Evolutionary conservation across 2,888 invertebrate species (phyloP).

Genomic region (Lumbricus terrestris): DNA sequence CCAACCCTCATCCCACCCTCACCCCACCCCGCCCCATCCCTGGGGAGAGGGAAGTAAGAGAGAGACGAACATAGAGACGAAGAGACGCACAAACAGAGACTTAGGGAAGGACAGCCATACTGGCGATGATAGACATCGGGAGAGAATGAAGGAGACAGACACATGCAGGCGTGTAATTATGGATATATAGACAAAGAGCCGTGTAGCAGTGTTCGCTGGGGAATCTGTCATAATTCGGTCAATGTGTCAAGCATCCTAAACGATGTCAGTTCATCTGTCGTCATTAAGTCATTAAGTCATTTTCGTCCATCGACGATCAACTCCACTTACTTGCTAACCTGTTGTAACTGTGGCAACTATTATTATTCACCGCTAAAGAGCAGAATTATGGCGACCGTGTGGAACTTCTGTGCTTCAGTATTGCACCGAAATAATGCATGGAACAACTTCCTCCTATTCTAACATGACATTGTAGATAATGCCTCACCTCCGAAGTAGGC

Average conservation of each 20-base stretch:
- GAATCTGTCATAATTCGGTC: too few species aligned
- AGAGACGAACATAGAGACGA: background rate
- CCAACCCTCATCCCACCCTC: too few species aligned
- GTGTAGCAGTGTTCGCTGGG: too few species aligned
- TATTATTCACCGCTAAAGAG: background rate
- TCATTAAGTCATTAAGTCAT: background rate
- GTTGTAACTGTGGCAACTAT: background rate
- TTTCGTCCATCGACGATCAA: background rate
- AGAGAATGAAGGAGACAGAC: background rate
- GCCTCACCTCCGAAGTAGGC: background rate
- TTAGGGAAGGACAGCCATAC: background rate
- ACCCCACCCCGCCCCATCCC: too few species aligned
- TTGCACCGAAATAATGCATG: background rate
- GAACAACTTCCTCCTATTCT: background rate
- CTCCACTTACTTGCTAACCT: background rate
- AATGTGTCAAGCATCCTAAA: background rate
- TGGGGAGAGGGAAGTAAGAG: background rate
- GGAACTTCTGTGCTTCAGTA: background rate
- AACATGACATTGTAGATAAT: too few species aligned
- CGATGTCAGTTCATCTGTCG: background rate
- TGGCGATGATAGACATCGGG: background rate
- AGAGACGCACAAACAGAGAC: background rate
- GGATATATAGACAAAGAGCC: too few species aligned
- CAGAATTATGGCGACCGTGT: background rate
- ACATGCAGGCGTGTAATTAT: too few species aligned